Evolutionary conservation across 1,140 invertebrate genomes (phyloP).

Genomic region (Rhizoglyphus robini): DNA sequence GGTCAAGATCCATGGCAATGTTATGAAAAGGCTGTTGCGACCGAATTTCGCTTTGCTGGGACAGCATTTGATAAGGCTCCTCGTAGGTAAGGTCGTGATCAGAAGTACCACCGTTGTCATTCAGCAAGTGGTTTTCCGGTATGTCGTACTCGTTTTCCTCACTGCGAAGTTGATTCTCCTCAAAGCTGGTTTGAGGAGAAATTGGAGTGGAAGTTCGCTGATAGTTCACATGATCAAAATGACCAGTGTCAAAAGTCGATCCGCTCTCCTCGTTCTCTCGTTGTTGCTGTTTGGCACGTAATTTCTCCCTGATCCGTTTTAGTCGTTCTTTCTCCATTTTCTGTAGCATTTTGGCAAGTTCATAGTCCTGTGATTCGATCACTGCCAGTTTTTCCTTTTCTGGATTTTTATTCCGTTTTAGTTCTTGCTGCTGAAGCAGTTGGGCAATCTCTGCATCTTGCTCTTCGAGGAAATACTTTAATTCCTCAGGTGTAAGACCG

Average conservation of each 20-base stretch:
- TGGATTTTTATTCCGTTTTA: constrained; percentile 46
- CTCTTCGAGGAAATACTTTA: constrained; percentile 42
- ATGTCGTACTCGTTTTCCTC: constrained; percentile 5
- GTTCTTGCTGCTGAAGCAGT: constrained; percentile 50
- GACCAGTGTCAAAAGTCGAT: background rate
- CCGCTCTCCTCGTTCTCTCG: background rate
- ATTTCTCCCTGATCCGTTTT: constrained; percentile 48
- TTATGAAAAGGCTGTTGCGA: constrained; percentile 30
- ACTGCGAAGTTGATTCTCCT: background rate
- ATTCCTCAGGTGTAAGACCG: constrained; percentile 31
- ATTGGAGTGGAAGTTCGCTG: constrained; percentile 3
- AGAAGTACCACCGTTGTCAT: background rate
- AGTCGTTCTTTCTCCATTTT: constrained; percentile 61
- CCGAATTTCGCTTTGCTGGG: background rate
- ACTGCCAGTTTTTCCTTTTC: constrained; percentile 54
- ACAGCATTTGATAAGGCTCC: background rate
- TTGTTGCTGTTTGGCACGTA: constrained; percentile 41
- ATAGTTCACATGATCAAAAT: background rate
- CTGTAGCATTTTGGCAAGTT: constrained; percentile 72
- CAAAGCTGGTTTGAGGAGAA: background rate
- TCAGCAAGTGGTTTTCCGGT: background rate
- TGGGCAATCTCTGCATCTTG: constrained; percentile 52
- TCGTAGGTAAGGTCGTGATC: background rate
- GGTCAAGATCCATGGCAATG: constrained; percentile 46
- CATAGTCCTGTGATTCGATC: constrained; percentile 79